Base-by-base conservation (phyloP, 2,888 invertebrate species). In the Erpobdella octoculata region DNA sequence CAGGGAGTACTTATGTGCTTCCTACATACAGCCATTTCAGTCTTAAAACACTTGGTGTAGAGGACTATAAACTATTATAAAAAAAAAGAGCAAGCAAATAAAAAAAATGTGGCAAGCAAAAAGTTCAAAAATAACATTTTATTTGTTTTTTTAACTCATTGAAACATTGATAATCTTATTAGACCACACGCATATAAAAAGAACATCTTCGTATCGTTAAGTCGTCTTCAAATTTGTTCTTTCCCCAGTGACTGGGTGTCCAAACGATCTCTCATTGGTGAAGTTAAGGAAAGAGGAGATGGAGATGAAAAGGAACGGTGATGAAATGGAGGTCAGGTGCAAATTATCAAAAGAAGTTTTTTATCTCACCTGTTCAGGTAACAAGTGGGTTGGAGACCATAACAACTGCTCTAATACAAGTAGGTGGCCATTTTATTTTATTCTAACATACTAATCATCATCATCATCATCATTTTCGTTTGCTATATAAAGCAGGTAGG, bases 331-430 rank as follows among this genome's bases (percentile, higher is more conserved):
- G 62, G 71, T 71, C 6, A 36, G 21, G 6, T 71, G 71, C 46
- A 59, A 18, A 18, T 46, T n/a, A 18, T 64, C 48, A 12, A 21
- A 61, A 46, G 71, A 62, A 21, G 64, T 62, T 28, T 71, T 59
- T 36, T 71, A 71, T 21, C 71, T 71, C 37, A 71, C 71, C 28
- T 71, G 71, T 15, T 58, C 71, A 2, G 71, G 59, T n/a, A 71
- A 62, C 46, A 62, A 21, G n/a, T 71, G 71, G 71, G 37, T 64
- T 8, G 71, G 71, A 38, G 71, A 64, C 38, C 61, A 41, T 33
- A 62, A 62, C 38, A 71, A 71, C 33, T 71, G 71, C 33, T 41
- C 48, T 8, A 33, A 46, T 3, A 68, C 41, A 41, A 68, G 41
- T 53, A 6, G 15, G 53, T 12, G 53, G 21, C 28, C 53, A 53